These are phyloP conservation scores for Hetaerina titia DNA, from an alignment of 2,888 invertebrate genomes.

Conservation along the genomic window DNA sequence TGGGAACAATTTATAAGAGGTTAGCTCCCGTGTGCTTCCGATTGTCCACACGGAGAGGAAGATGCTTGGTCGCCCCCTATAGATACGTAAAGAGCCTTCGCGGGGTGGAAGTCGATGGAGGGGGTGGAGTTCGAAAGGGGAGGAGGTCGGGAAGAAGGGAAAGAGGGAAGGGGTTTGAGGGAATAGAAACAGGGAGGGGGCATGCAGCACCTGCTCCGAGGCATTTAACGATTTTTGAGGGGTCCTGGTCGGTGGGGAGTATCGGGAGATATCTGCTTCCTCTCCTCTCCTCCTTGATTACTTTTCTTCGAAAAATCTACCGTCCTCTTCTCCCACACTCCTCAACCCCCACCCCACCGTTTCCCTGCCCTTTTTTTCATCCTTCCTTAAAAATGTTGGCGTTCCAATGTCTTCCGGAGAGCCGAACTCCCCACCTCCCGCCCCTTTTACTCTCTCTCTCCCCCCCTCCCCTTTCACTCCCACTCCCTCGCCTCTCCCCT, in stretches of 20 bases:
- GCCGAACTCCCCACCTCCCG: background rate
- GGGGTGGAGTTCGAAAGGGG: background rate
- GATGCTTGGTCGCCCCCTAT: too few relatives aligned
- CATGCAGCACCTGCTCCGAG: constrained; percentile 44
- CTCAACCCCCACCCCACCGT: background rate
- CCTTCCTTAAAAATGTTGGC: background rate
- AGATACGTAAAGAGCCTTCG: background rate
- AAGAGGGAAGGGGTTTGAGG: background rate
- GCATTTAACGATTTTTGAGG: background rate
- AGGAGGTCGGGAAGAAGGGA: too few relatives aligned
- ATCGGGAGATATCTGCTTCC: background rate
- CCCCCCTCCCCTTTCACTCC: background rate
- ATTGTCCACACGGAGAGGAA: background rate
- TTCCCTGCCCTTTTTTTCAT: background rate
- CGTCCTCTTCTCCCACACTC: background rate
- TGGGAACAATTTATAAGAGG: constrained; percentile 43
- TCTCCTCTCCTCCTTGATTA: constrained; percentile 33
- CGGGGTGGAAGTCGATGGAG: background rate
- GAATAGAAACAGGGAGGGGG: constrained; percentile 26
- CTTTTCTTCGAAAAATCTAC: constrained; percentile 51
- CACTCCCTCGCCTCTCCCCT: background rate
- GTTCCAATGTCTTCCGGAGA: constrained; percentile 21
- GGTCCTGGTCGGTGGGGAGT: background rate
- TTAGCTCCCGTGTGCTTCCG: constrained; percentile 37
- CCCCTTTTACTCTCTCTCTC: background rate